phyloP scores from a whole-genome alignment of 2,888 invertebrate genomes.

The Lasius platythorax region DNA sequence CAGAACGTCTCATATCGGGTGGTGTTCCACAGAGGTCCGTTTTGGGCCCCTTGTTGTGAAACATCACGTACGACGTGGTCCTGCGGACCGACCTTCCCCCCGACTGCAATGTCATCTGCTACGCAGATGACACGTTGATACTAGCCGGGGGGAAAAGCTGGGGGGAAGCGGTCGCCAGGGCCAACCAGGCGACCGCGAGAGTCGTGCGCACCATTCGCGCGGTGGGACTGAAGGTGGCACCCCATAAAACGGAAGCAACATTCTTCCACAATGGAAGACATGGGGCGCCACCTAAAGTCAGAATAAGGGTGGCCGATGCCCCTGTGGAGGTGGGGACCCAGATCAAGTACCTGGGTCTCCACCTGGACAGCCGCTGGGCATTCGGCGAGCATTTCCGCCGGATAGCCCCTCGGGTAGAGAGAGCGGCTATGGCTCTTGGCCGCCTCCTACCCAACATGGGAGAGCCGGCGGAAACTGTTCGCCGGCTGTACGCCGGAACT shows the following conservation, averaged over 20 bases:
- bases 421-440: background rate
- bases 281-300: background rate
- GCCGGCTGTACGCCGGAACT: too few relatives aligned
- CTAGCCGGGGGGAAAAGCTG: background rate
- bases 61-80: too few relatives aligned
- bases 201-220: background rate
- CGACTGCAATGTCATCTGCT: background rate
- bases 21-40: too few relatives aligned
- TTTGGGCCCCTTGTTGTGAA: too few relatives aligned
- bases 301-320: too few relatives aligned
- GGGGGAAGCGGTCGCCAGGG: background rate
- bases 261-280: background rate
- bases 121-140: background rate
- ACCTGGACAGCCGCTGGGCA: too few relatives aligned
- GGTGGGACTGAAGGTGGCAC: background rate
- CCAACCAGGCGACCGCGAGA: background rate
- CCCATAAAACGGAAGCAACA: background rate
- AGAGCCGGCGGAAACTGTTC: background rate
- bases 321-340: too few relatives aligned
- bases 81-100: too few relatives aligned
- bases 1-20: too few relatives aligned
- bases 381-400: background rate
- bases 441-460: background rate
- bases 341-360: too few relatives aligned
- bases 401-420: background rate